Conservation (phyloP, 1,140 invertebrate species). For the Anagrus nilaparvatae region DNA sequence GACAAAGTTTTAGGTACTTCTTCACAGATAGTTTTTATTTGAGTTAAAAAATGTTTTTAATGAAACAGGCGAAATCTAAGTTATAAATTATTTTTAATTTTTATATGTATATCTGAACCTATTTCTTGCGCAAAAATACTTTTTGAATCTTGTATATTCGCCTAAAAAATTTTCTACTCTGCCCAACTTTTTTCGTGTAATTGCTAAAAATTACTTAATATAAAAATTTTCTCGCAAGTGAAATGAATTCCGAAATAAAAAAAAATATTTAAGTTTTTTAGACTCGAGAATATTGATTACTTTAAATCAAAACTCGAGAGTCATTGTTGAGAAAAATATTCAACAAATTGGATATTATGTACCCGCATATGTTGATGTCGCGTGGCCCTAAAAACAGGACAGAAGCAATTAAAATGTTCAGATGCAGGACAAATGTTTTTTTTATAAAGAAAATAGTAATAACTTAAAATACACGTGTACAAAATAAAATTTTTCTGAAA, state of each 20-base stretch:
- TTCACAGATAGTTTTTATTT: too few species aligned
- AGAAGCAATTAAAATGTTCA: conserved; percentile 15
- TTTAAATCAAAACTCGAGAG: too few species aligned
- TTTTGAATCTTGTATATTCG: too few species aligned
- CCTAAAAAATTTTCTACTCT: too few species aligned
- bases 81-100: background rate
- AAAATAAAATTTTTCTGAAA: conserved; percentile 27
- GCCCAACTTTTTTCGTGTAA: too few species aligned
- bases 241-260: too few species aligned
- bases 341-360: conserved; percentile 3
- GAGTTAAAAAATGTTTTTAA: conserved; percentile 1
- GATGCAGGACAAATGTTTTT: conserved; percentile 23
- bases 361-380: conserved; percentile 20
- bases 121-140: conserved; percentile 5
- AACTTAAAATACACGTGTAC: conserved; percentile 35
- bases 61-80: background rate
- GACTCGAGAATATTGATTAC: too few species aligned
- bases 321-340: too few species aligned
- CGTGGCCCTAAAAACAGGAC: conserved; percentile 26
- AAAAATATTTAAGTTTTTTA: too few species aligned
- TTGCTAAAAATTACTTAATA: too few species aligned
- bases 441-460: conserved; percentile 23
- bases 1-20: background rate
- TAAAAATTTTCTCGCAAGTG: too few species aligned
- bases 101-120: conserved; percentile 9